Conservation (phyloP, 2,888 invertebrate species). For the Caenorhabditis becei region DNA sequence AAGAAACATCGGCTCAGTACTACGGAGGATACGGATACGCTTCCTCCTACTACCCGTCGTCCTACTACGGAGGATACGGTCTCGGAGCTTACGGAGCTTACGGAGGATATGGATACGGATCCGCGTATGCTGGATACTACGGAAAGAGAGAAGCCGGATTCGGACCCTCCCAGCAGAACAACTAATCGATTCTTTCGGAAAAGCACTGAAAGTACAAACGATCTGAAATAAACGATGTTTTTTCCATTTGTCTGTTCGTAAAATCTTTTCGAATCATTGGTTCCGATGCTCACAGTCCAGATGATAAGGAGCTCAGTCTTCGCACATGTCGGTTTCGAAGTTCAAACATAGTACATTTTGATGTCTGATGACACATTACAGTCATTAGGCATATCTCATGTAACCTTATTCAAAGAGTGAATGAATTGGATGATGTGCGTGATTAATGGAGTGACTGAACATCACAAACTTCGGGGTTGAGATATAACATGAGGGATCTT, state of each 20-base stretch:
- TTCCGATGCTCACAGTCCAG: too few species aligned
- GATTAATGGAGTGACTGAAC: too few species aligned
- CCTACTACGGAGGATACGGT: slow-evolving; percentile 43
- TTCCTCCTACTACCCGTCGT: slow-evolving; percentile 52
- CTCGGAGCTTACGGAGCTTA: slow-evolving; percentile 38
- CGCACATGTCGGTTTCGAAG: too few species aligned
- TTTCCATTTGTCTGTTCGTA: not conserved
- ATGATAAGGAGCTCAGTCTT: too few species aligned
- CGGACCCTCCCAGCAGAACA: slow-evolving; percentile 2
- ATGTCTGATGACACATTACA: too few species aligned
- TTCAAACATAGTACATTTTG: too few species aligned
- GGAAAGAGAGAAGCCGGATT: slow-evolving; percentile 26
- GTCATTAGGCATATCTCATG: too few species aligned
- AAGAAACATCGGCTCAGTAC: slow-evolving; percentile 47
- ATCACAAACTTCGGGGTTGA: too few species aligned
- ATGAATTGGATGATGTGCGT: too few species aligned
- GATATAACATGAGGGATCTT: too few species aligned
- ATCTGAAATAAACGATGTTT: slow-evolving; percentile 1
- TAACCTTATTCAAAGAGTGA: too few species aligned
- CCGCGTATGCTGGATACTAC: slow-evolving; percentile 20
- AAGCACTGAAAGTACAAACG: slow-evolving; percentile 1
- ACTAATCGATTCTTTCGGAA: not conserved
- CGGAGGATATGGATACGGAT: slow-evolving; percentile 35
- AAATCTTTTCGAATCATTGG: not conserved
- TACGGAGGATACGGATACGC: slow-evolving; percentile 44